phyloP scores from a whole-genome alignment of 2,113 vertebrate genomes.

The Gopherus evgoodei region DNA sequence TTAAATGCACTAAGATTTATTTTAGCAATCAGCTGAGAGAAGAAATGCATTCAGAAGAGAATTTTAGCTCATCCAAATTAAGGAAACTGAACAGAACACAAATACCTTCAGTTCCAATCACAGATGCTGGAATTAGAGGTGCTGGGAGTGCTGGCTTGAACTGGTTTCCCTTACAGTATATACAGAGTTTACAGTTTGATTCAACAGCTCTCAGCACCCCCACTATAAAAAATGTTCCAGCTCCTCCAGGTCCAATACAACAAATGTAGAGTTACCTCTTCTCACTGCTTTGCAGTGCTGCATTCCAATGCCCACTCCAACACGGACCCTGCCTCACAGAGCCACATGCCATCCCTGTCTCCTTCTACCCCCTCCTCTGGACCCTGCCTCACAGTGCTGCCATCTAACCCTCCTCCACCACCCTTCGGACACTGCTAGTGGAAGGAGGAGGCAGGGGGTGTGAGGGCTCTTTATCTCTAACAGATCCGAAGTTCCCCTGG shows the following conservation, averaged over 20 bases:
- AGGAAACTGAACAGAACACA: background rate
- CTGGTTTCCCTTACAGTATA: too few species aligned
- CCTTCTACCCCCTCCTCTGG: background rate
- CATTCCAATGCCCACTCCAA: background rate
- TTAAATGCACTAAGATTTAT: too few species aligned
- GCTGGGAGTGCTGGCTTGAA: too few species aligned
- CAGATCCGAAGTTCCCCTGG: background rate
- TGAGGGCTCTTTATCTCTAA: too few species aligned
- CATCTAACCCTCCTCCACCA: background rate
- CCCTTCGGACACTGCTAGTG: too few species aligned
- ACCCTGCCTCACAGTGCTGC: background rate
- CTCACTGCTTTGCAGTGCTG: too few species aligned
- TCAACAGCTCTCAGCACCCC: too few species aligned
- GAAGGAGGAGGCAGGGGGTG: too few species aligned
- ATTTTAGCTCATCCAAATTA: background rate
- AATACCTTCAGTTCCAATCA: background rate
- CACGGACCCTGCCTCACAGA: rapidly evolving
- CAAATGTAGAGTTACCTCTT: background rate
- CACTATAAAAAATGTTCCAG: too few species aligned
- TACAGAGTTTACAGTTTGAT: too few species aligned
- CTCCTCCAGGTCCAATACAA: background rate
- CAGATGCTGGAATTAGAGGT: too few species aligned
- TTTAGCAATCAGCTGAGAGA: background rate
- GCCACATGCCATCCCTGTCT: background rate
- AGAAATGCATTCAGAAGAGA: background rate